Percentiles rank a stretch among this genome's conserved stretches.
Conservation (phyloP, 53 echinoderm and acorn worm species). For the Echinometra lucunter region DNA sequence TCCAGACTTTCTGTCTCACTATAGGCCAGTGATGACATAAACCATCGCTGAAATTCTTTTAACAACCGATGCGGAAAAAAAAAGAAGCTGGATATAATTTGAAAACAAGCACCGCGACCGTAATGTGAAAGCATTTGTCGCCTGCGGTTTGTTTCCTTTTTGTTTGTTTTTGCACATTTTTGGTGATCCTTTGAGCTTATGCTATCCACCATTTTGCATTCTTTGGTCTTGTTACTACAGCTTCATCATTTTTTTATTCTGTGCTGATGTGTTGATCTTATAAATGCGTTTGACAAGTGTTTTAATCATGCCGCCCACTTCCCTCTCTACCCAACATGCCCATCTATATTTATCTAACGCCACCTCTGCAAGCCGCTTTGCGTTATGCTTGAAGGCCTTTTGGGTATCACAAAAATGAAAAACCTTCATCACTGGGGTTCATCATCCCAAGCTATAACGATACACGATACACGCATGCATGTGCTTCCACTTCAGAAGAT, state of each 20-base stretch:
- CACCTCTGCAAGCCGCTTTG: background rate
- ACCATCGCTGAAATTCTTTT: background rate
- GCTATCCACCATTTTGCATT: background rate
- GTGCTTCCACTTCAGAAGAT: background rate
- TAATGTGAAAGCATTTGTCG: constrained; percentile 6
- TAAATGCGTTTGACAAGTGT: constrained; percentile 1
- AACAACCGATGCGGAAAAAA: background rate
- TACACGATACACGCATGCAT: no score
- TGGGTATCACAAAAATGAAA: background rate
- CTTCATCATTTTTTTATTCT: background rate
- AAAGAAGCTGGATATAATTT: background rate
- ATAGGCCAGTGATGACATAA: background rate
- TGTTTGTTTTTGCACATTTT: background rate
- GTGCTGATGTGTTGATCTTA: background rate
- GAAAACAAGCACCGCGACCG: background rate
- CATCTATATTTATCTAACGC: background rate
- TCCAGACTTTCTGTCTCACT: background rate
- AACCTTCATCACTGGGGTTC: no score
- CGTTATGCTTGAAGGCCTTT: background rate
- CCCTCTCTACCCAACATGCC: background rate
- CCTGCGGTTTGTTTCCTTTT: background rate
- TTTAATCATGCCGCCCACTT: constrained; percentile 19
- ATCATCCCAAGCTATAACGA: background rate
- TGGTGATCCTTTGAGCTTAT: background rate
- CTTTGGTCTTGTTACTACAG: background rate